Conservation (phyloP, 2,113 vertebrate species). For the Trachemys scripta region DNA sequence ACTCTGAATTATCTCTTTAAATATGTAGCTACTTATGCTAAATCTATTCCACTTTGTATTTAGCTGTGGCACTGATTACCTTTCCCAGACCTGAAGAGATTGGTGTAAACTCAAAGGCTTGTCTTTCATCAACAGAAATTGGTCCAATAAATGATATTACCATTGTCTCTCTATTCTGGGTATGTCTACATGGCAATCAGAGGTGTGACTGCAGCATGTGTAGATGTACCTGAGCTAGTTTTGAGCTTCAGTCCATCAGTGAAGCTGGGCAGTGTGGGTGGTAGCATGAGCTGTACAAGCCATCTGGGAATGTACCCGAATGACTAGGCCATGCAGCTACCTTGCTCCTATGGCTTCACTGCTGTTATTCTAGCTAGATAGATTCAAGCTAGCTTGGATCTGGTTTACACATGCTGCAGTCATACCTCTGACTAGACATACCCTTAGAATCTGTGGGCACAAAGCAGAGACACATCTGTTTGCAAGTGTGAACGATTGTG, state of each 20-base stretch:
- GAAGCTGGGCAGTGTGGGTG: neutral
- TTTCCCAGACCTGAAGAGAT: no score
- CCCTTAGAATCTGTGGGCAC: accelerated
- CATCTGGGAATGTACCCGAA: neutral
- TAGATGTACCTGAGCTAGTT: neutral
- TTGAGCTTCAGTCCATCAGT: neutral
- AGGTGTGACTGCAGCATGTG: no score
- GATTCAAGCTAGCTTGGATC: neutral
- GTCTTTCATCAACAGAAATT: no score
- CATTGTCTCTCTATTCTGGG: neutral
- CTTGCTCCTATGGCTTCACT: neutral
- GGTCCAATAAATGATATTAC: no score
- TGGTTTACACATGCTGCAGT: no score
- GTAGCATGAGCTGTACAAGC: neutral
- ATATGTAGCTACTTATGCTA: no score
- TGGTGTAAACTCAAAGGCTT: no score
- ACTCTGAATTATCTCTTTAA: no score
- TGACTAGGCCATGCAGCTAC: neutral
- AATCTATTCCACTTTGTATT: no score
- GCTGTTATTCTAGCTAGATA: neutral
- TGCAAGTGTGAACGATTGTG: accelerated
- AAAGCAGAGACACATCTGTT: neutral
- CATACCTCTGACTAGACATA: no score
- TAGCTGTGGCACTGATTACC: no score
- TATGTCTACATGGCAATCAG: no score